Conservation (phyloP, 2,797 vertebrate species). For the Pseudocheirus occidentalis region DNA sequence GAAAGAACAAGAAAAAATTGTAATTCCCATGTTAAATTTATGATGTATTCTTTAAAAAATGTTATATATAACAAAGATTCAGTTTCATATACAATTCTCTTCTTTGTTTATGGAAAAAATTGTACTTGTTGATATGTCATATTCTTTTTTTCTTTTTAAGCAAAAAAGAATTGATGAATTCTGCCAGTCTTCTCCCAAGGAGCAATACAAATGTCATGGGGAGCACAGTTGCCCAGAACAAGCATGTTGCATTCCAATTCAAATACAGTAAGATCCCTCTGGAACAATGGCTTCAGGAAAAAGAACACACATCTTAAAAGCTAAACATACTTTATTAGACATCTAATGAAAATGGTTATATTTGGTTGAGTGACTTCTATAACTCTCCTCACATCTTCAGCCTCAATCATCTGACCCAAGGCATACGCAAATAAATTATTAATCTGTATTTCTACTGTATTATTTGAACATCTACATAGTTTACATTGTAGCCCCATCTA, state of each 20-base stretch:
- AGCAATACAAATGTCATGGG: not conserved
- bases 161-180: not conserved
- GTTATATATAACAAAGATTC: not conserved
- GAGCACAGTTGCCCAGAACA: not conserved
- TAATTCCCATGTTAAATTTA: not conserved
- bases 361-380: not conserved
- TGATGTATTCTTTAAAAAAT: not conserved
- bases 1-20: not conserved
- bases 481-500: not conserved
- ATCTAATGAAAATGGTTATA: not conserved
- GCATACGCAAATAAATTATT: not conserved
- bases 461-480: not conserved
- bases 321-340: not conserved
- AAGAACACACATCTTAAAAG: not conserved
- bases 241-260: not conserved
- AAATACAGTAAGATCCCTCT: not conserved
- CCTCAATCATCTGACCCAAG: not conserved
- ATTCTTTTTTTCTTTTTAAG: too few species aligned
- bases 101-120: not conserved
- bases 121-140: not conserved
- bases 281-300: not conserved
- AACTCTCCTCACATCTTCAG: not conserved
- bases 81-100: not conserved
- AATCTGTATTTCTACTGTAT: not conserved
- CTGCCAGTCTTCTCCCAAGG: constrained; percentile 2